A percentile compares a stretch with the other conserved stretches of the same genome.
Conservation (phyloP, 2,797 vertebrate genomes). For the Peromyscus melanophrys region DNA sequence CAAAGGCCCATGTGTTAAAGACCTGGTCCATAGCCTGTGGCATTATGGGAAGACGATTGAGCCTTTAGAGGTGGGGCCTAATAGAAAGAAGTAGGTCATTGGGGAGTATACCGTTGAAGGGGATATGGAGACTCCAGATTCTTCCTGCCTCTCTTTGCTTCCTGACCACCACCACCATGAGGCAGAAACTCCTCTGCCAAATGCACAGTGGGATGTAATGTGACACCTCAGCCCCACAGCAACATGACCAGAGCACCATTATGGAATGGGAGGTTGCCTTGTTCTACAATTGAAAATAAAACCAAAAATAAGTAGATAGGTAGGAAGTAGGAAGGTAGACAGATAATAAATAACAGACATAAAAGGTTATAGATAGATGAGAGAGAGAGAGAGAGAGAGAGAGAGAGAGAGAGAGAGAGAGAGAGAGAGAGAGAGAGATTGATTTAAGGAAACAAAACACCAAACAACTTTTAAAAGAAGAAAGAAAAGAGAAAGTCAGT, state of each 20-base stretch:
- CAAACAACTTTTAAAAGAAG: background rate
- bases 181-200: background rate
- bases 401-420: background rate
- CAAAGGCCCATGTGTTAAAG: background rate
- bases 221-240: no score
- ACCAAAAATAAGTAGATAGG: background rate
- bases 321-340: background rate
- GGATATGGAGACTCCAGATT: no score
- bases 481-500: background rate
- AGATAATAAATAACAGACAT: background rate
- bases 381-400: accelerated
- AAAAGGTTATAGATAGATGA: background rate
- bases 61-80: background rate
- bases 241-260: background rate
- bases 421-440: background rate
- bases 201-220: background rate
- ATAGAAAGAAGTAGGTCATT: background rate
- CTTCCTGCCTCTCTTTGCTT: background rate
- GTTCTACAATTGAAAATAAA: background rate
- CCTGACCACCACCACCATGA: background rate
- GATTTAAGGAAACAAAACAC: background rate
- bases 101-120: background rate
- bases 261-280: background rate
- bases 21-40: background rate
- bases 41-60: background rate